Evolutionary conservation across 2,797 vertebrate genomes (phyloP).

Genomic region (Pipistrellus pipistrellus): DNA sequence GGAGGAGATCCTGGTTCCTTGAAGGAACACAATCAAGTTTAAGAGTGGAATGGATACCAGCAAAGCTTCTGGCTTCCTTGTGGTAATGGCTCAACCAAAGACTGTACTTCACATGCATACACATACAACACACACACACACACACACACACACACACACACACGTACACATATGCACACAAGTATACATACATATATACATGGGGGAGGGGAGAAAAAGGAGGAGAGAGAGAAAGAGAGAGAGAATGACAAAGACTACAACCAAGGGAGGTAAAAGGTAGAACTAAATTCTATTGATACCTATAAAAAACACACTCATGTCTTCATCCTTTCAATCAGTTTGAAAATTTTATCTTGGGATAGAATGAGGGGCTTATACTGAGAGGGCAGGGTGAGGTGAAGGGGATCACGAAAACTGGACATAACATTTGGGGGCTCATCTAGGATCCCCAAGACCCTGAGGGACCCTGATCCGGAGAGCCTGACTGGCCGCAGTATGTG

Average conservation of each 20-base stretch:
- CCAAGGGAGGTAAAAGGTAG: not conserved
- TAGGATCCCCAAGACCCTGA: too few relatives aligned
- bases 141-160: too few relatives aligned
- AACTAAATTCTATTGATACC: not conserved
- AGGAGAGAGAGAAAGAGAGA: not conserved
- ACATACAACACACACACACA: too few relatives aligned
- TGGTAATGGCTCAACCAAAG: not conserved
- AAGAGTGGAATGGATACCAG: not conserved
- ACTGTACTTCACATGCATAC: not conserved
- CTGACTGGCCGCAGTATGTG: too few relatives aligned
- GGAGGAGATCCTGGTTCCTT: not conserved
- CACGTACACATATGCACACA: too few relatives aligned
- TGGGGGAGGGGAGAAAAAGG: rapidly evolving
- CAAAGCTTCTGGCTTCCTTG: not conserved
- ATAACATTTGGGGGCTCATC: too few relatives aligned
- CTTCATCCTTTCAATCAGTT: not conserved
- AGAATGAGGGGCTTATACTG: not conserved
- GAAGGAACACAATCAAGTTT: not conserved
- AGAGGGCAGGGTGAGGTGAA: too few relatives aligned
- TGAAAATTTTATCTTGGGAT: not conserved
- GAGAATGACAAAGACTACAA: not conserved
- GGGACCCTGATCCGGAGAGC: too few relatives aligned
- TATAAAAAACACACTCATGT: not conserved
- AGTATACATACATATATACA: not conserved
- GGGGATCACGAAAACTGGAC: too few relatives aligned